Evolutionary conservation across 2,797 vertebrate genomes (phyloP), one percentile per base, ranked within the genome.

Genomic region (Alcedo quadribrachys): DNA sequence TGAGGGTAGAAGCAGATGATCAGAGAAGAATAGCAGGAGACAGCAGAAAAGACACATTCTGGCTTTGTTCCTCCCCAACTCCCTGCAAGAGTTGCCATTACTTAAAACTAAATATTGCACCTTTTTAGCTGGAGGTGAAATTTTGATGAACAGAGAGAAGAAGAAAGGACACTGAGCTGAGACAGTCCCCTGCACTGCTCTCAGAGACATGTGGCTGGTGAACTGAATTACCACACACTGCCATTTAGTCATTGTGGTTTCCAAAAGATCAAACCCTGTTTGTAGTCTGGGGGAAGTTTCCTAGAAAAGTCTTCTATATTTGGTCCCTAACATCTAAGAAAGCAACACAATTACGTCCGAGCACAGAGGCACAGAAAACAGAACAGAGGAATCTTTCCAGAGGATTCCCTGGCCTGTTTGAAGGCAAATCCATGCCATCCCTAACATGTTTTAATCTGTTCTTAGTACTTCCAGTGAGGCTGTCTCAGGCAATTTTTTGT

Each of bases 211-310:
- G 90, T 80, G 54, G 40, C 1, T 22, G 71, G 30, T 50, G 80
- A 43, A 53, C 2, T 45, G 57, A 82, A 78, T 85, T 80, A 9
- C 81, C 66, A 74, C 57, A 48, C 35, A 5, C 22, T 68, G 70
- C 53, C 48, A 84, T 91, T 79, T 46, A 63, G 40, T 88, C 46
- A 69, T 22, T 73, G 55, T 79, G 70, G 76, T 86, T 94, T 95
- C 74, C 3, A 9, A 78, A 91, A 83, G 53, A 50, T 79, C 74
- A 76, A 43, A 67, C 28, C 20, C 67, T 66, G 33, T 75, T 83
- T 2, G 4, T 16, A 16, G 27, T 84, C 40, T 57, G 32, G 60
- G 46, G 48, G 9, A 88, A 58, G 22, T 63, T 92, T 86, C 51
- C 67, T 83, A 67, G 40, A 84, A 55, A 66, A 81, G 30, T 32